A percentile compares a stretch with the other conserved stretches of the same genome.
phyloP scores from a whole-genome alignment of 1,140 invertebrate species.

The Pseudomyrmex concolor region DNA sequence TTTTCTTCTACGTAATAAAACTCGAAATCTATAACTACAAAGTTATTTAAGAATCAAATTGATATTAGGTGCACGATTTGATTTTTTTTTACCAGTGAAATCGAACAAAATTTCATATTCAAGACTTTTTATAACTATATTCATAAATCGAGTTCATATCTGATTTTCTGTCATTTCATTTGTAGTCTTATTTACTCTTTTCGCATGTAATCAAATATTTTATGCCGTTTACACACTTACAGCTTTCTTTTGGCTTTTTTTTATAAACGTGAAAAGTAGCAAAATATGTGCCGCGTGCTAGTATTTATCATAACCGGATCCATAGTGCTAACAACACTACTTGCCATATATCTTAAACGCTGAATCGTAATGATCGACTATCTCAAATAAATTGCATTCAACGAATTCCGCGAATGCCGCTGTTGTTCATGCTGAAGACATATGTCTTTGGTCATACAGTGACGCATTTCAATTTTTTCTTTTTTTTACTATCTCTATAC shows the following conservation, averaged over 20 bases:
- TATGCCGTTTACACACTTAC: neutral
- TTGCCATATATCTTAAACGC: conserved; percentile 13
- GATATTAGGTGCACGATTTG: no score
- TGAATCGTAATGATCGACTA: conserved; percentile 45
- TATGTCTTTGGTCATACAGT: conserved; percentile 23
- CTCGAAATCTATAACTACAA: neutral
- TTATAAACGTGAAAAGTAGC: conserved; percentile 14
- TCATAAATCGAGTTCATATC: neutral
- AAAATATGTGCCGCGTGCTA: conserved; percentile 12
- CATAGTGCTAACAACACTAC: conserved; percentile 38
- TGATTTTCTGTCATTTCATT: conserved; percentile 16
- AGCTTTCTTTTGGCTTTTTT: conserved; percentile 34
- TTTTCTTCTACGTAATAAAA: neutral
- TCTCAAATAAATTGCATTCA: conserved; percentile 40
- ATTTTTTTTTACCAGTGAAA: neutral
- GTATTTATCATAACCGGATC: conserved; percentile 49
- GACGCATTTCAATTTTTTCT: conserved; percentile 12
- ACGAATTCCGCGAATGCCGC: conserved; percentile 63
- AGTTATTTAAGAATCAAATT: neutral
- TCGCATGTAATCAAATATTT: conserved; percentile 17
- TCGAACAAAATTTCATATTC: neutral
- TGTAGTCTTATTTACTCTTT: neutral
- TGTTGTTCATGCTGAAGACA: conserved; percentile 37
- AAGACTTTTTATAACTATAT: neutral
- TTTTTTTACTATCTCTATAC: conserved; percentile 1